Evolutionary conservation across 2,797 vertebrate species (phyloP), one percentile per base, ranked within the genome.

Genomic region (Semaprochilodus insignis): DNA sequence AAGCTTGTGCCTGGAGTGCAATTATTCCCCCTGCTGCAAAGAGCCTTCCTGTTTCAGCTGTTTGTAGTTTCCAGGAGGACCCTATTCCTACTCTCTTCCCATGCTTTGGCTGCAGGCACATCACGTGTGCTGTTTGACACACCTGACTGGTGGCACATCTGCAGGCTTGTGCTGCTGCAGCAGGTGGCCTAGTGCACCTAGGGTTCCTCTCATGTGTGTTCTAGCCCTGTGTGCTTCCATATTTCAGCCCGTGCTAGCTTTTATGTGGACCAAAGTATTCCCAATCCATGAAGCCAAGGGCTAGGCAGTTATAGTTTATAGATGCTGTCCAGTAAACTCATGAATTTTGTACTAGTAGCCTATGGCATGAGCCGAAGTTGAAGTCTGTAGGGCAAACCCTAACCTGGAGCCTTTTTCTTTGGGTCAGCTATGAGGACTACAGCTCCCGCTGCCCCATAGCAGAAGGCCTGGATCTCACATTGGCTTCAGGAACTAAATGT

Each of bases 261-360:
- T 69, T 69, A 48, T 69, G 66, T 69, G 66, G 36, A 69, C 66
- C 63, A 75, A 60, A 23, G 70, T 62, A 82, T 82, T 84, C 66
- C 31, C 40, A 79, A 78, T 81, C 77, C 55, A 85, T 76, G 76
- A 88, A 85, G 75, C 76, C 63, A 84, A 70, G 44, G 63, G 54
- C 73, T 62, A n/a, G 62, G 57, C 69, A 77, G 78, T 85, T 73
- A 78, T 84, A 23, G 73, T 84, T 85, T 87, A 87, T 84, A 85
- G 84, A 85, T 74, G 82, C 70, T 69, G 77, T 86, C 80, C 60
- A 84, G 77, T 60, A 81, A 71, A 71, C 51, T 83, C 67, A 78
- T 88, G 84, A 88, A 82, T 84, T 82, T 81, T 74, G 77, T 76
- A 70, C 55, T 19, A 77, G 77, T 25, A 25, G 72, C 74, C 48